Percentiles rank a stretch among this genome's conserved stretches.
These are phyloP conservation scores for Taxidea taxus DNA, from an alignment of 2,113 vertebrate genomes.

Conservation along the genomic window DNA sequence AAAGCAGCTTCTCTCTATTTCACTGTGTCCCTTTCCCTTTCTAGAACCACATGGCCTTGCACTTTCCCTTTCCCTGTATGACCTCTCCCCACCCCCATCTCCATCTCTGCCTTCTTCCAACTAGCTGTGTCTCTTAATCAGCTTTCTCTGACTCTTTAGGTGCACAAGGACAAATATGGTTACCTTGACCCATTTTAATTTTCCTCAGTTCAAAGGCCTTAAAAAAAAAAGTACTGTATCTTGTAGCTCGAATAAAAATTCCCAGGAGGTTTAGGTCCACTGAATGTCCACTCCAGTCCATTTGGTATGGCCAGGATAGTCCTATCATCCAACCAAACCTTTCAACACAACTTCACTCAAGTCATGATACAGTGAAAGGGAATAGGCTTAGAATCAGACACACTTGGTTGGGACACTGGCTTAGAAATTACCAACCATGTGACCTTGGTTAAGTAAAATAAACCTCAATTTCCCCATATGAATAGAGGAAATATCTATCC, in stretches of 20 bases:
- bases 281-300: neutral
- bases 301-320: neutral
- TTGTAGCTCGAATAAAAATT: neutral
- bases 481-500: neutral
- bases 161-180: neutral
- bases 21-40: neutral
- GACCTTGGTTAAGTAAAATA: neutral
- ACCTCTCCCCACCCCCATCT: neutral
- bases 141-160: neutral
- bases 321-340: neutral
- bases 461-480: neutral
- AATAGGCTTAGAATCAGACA: neutral
- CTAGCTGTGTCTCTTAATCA: neutral
- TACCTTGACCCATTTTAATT: neutral
- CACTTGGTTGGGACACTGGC: neutral
- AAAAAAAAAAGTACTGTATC: neutral
- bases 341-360: neutral
- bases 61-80: neutral
- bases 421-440: neutral
- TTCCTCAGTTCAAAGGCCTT: neutral
- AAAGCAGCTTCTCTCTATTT: neutral
- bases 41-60: neutral
- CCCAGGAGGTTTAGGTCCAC: neutral
- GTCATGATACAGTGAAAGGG: neutral
- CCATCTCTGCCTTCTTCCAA: neutral